Base-by-base conservation (phyloP, 2,797 vertebrate species). In the Galago senegalensis region DNA sequence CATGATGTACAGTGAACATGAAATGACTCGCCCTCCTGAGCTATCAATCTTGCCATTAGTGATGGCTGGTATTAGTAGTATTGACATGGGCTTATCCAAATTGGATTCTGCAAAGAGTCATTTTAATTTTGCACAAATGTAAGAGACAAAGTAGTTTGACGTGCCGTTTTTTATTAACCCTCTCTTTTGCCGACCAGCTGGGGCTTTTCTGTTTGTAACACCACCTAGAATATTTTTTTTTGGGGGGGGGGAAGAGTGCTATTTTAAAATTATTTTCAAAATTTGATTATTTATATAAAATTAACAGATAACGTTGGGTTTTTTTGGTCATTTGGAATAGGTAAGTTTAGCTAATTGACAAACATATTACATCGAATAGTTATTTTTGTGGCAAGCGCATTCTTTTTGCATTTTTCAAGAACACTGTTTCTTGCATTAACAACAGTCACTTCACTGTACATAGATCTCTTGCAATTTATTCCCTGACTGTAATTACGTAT, bases 41-140 rank as follows among this genome's bases (percentile, higher is more conserved):
- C 96, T 95, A 96, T 97, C 97, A 96, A 75, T 98, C 97, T 97
- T 96, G 96, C 97, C 96, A 97, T 97, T 97, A 97, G 94, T 96
- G 94, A 73, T 95, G 87, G 77, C 87, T 93, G 93, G 70, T 89
- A 76, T 96, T 92, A 93, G 72, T 91, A 93, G 87, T 96, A 97
- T 96, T 92, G 63, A 88, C 31, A 73, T 3, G 80, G 87, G 94
- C 77, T 92, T 95, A 83, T 97, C 97, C 97, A 93, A 72, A 92
- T 95, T 96, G 77, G 84, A 89, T 91, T 20, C 2, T 13, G 2
- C 77, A 75, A 87, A 95, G 93, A 95, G 65, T 86, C 84, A 17
- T 96, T 98, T 84, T 96, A 96, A 97, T 96, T 98, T 97, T 94
- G 87, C 87, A 88, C 85, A 95, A 90, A 87, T 43, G 40, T 91